phyloP scores from a whole-genome alignment of 2,888 invertebrate genomes.

The Rhamphomyia laevipes region DNA sequence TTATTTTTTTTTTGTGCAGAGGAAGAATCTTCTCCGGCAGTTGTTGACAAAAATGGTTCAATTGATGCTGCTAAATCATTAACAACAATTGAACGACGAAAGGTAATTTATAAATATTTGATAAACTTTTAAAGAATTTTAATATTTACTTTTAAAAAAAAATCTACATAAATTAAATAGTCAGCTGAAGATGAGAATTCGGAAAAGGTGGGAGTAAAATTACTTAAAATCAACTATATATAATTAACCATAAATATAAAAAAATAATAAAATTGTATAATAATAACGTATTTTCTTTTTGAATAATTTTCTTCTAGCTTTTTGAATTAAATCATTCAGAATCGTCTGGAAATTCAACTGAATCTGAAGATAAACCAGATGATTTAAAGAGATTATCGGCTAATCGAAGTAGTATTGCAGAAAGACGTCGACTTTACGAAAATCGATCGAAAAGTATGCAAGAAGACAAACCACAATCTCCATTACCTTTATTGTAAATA shows the following conservation, averaged over 20 bases:
- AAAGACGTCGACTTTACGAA: slow-evolving; percentile 65
- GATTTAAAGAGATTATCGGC: slow-evolving; percentile 48
- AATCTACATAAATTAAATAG: neutral
- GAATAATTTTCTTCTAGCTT: slow-evolving; percentile 21
- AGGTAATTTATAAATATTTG: slow-evolving; percentile 38
- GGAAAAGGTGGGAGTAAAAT: neutral
- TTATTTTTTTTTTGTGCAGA: slow-evolving; percentile 11
- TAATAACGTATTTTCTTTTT: neutral
- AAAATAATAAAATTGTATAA: neutral
- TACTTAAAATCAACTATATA: neutral
- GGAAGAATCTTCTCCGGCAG: slow-evolving; percentile 17
- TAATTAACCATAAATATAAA: neutral
- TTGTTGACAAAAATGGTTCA: slow-evolving; percentile 11
- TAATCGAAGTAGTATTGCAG: slow-evolving; percentile 63
- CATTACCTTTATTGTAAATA: slow-evolving; percentile 51
- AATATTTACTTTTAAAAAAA: neutral
- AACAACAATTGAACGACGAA: slow-evolving; percentile 68
- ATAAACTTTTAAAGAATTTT: neutral
- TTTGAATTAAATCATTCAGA: slow-evolving; percentile 36
- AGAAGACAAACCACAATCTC: slow-evolving; percentile 58
- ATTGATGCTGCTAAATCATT: slow-evolving; percentile 58
- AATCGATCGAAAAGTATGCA: slow-evolving; percentile 56
- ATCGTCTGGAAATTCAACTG: slow-evolving; percentile 42
- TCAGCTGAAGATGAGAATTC: neutral
- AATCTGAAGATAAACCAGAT: slow-evolving; percentile 40